phyloP scores from a whole-genome alignment of 35 echinoderm and acorn worm genomes.

The Ophioderma brevispina region DNA sequence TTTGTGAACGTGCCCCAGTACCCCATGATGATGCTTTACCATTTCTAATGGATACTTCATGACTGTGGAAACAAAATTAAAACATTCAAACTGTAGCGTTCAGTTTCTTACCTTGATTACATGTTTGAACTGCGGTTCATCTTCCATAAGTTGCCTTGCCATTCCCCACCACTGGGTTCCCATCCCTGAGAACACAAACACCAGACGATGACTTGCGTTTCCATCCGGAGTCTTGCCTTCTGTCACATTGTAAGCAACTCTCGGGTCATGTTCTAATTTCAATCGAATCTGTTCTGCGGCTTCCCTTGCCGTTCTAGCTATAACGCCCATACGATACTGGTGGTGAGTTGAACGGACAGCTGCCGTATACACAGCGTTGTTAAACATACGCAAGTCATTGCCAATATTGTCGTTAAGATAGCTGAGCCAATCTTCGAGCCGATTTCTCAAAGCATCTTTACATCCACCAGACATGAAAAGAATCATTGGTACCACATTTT shows the following conservation, averaged over 20 bases:
- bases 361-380: constrained; percentile 77
- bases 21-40: too few relatives aligned
- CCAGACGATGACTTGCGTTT: constrained; percentile 59
- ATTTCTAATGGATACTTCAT: too few relatives aligned
- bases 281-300: constrained; percentile 78
- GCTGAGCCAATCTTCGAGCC: constrained; percentile 75
- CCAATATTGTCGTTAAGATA: constrained; percentile 77
- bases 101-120: constrained; percentile 89
- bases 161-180: constrained; percentile 99
- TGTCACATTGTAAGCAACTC: constrained; percentile 82
- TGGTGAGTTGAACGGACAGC: constrained; percentile 80
- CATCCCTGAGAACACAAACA: constrained; percentile 98
- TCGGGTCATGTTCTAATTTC: constrained; percentile 82
- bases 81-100: too few relatives aligned
- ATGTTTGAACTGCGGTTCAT: constrained; percentile 76
- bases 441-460: constrained; percentile 75
- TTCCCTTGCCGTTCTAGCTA: constrained; percentile 76
- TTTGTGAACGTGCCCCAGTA: too few relatives aligned
- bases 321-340: constrained; percentile 73
- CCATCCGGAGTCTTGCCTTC: constrained; percentile 86
- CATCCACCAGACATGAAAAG: constrained; percentile 83
- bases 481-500: constrained; percentile 62
- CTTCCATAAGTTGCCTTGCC: constrained; percentile 88
- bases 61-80: neutral
- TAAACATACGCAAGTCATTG: constrained; percentile 66